Evolutionary conservation across 1,140 invertebrate genomes (phyloP).

Genomic region (Leptinotarsa lineolata): DNA sequence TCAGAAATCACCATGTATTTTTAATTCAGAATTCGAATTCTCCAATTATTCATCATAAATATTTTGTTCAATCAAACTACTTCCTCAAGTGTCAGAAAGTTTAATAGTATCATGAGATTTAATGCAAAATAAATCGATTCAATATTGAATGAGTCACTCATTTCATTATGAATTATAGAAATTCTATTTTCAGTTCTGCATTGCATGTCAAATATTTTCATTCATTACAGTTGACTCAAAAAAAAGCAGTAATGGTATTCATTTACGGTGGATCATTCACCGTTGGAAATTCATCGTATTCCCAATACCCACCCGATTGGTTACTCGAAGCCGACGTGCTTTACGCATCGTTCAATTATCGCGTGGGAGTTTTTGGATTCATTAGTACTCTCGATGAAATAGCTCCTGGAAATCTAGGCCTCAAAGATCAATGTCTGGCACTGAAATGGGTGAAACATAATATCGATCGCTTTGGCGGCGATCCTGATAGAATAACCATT

Average conservation of each 20-base stretch:
- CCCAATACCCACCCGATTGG: conserved; percentile 67
- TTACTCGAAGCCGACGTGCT: conserved; percentile 68
- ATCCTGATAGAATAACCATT: conserved; percentile 69
- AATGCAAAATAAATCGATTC: no score
- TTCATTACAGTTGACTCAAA: background rate
- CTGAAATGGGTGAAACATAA: conserved; percentile 73
- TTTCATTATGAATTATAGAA: no score
- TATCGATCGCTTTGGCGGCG: conserved; percentile 72
- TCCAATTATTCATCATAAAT: no score
- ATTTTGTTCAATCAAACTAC: no score
- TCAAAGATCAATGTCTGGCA: conserved; percentile 74
- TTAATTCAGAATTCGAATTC: no score
- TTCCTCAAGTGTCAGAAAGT: no score
- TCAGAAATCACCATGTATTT: no score
- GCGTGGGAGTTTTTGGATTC: conserved; percentile 66
- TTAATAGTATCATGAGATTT: no score
- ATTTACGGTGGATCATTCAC: conserved; percentile 76
- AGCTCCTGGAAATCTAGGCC: conserved; percentile 68
- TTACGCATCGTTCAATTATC: conserved; percentile 72
- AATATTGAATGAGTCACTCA: no score
- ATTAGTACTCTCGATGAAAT: conserved; percentile 56
- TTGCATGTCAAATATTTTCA: no score
- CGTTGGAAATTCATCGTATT: conserved; percentile 65
- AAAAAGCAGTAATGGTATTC: conserved; percentile 59
- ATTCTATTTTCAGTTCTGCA: no score